Conservation (phyloP, 2,113 vertebrate genomes). For the Protomyctophum bolini region DNA sequence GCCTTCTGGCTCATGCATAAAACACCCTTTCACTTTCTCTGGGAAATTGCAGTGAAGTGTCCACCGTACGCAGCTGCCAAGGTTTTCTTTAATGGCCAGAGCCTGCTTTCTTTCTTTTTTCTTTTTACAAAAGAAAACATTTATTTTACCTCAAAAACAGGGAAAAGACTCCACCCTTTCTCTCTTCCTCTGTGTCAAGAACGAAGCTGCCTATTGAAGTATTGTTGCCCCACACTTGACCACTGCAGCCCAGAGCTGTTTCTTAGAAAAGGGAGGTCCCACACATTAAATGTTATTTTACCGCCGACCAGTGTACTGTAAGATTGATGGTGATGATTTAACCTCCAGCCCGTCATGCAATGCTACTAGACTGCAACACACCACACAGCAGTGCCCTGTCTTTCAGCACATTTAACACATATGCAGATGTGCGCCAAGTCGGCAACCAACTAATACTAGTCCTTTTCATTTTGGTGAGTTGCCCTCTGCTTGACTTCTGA, state of each 20-base stretch:
- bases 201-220: constrained; percentile 45
- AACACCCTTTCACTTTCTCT: constrained; percentile 62
- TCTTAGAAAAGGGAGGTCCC: constrained; percentile 37
- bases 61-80: constrained; percentile 33
- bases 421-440: neutral
- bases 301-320: constrained; percentile 23
- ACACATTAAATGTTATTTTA: constrained; percentile 35
- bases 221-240: constrained; percentile 45
- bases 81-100: constrained; percentile 46
- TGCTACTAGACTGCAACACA: constrained; percentile 8
- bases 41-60: constrained; percentile 45
- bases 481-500: constrained; percentile 29
- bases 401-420: constrained; percentile 3
- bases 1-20: constrained; percentile 72
- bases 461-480: constrained; percentile 35
- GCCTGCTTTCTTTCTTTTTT: constrained; percentile 22
- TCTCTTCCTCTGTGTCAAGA: constrained; percentile 56
- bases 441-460: constrained; percentile 31
- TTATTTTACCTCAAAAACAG: constrained; percentile 74
- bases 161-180: constrained; percentile 65
- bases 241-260: constrained; percentile 30
- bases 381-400: neutral
- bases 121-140: constrained; percentile 64
- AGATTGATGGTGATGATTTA: constrained; percentile 40
- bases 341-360: constrained; percentile 30